Evolutionary conservation across 2,797 vertebrate species (phyloP).

Genomic region (Tangara arthus): DNA sequence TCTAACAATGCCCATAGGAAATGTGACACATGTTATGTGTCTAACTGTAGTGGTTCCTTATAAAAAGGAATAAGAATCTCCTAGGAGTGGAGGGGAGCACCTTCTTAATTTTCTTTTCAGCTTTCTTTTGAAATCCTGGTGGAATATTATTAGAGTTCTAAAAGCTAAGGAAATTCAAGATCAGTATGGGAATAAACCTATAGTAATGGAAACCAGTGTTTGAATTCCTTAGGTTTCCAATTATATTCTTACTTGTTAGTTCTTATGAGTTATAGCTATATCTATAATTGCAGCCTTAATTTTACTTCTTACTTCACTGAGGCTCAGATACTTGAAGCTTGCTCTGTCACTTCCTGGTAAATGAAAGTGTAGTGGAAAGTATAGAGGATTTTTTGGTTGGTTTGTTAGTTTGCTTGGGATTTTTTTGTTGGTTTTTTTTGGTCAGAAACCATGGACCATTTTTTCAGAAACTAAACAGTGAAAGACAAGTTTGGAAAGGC

Average conservation of each 20-base stretch:
- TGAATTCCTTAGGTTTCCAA: not conserved
- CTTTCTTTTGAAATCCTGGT: not conserved
- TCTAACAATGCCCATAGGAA: not conserved
- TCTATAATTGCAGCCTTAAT: not conserved
- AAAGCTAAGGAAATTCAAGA: not conserved
- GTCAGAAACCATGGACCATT: not conserved
- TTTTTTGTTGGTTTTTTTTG: not conserved
- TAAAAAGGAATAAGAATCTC: not conserved
- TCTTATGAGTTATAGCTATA: not conserved
- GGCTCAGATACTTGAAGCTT: not conserved
- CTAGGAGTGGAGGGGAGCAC: not conserved
- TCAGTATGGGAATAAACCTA: not conserved
- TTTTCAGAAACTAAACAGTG: not conserved
- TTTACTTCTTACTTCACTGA: not conserved
- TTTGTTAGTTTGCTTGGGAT: not conserved
- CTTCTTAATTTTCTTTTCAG: not conserved
- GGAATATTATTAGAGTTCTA: not conserved
- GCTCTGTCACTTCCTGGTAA: not conserved
- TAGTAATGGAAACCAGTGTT: not conserved
- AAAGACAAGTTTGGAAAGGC: not conserved
- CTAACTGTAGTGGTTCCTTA: not conserved
- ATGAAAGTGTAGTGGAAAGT: not conserved
- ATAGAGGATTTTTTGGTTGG: not conserved
- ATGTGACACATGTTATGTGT: not conserved
- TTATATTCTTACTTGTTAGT: not conserved